Evolutionary conservation across 2,797 vertebrate species (phyloP).

Genomic region (Neosilurus mollespiculum): DNA sequence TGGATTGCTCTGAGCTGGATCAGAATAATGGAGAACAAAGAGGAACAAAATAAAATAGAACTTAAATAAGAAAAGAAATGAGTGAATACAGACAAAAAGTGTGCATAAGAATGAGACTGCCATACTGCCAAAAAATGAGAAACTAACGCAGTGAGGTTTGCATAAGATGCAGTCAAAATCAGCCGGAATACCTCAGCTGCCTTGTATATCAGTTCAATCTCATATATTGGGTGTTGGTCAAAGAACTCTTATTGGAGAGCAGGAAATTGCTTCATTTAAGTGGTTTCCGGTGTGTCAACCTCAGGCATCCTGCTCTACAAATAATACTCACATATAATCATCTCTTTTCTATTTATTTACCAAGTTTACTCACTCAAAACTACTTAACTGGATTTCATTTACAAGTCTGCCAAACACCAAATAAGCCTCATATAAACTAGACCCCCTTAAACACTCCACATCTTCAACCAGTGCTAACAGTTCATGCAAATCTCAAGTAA

Average conservation of each 20-base stretch:
- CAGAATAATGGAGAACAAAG: no score
- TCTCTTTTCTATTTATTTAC: not conserved
- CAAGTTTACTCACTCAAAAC: not conserved
- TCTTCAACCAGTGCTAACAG: not conserved
- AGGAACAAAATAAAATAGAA: no score
- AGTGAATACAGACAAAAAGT: no score
- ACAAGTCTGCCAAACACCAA: not conserved
- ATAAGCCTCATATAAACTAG: not conserved
- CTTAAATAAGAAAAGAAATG: no score
- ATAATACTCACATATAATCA: not conserved
- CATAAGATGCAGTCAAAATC: not conserved
- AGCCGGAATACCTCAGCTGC: not conserved
- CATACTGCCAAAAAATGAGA: not conserved
- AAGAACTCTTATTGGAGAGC: not conserved
- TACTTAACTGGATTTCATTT: not conserved
- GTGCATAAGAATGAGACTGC: not conserved
- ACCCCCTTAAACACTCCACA: not conserved
- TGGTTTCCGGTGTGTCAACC: not conserved
- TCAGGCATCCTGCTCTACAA: not conserved
- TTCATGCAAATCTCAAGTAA: not conserved
- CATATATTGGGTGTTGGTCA: not conserved
- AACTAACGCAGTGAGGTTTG: not conserved
- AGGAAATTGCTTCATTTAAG: not conserved
- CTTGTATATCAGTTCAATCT: not conserved
- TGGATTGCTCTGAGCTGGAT: no score